Conservation (phyloP, 2,888 invertebrate species). For the Clanis bilineata region DNA sequence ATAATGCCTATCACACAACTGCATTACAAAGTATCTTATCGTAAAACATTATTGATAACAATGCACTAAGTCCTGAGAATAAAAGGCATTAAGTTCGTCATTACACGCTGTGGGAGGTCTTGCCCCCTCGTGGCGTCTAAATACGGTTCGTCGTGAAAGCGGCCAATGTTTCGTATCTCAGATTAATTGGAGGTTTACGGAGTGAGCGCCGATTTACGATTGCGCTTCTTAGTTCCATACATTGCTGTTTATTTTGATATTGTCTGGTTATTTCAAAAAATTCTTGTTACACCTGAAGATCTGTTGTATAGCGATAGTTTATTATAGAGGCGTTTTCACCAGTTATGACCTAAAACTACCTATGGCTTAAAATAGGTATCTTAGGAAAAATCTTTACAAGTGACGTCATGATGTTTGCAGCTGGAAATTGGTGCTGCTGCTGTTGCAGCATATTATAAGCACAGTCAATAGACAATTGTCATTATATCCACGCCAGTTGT, state of each 20-base stretch:
- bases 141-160: constrained; percentile 6
- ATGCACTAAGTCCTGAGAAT: too few relatives aligned
- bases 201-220: constrained; percentile 17
- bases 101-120: not conserved
- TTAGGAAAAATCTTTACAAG: too few relatives aligned
- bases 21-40: not conserved
- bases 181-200: constrained; percentile 19
- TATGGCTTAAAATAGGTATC: too few relatives aligned
- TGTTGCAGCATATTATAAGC: too few relatives aligned
- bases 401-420: too few relatives aligned
- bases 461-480: too few relatives aligned
- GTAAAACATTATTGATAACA: not conserved
- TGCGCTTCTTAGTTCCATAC: not conserved
- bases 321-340: too few relatives aligned
- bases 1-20: not conserved
- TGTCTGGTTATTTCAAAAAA: not conserved
- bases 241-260: not conserved
- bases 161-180: constrained; percentile 5
- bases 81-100: not conserved
- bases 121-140: not conserved
- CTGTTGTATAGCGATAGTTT: not conserved
- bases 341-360: too few relatives aligned
- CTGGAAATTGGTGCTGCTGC: too few relatives aligned
- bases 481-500: too few relatives aligned
- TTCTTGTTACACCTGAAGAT: not conserved